Evolutionary conservation across 2,888 invertebrate genomes (phyloP), one percentile per base, ranked within the genome.

Genomic region (Cylloceria caligata): DNA sequence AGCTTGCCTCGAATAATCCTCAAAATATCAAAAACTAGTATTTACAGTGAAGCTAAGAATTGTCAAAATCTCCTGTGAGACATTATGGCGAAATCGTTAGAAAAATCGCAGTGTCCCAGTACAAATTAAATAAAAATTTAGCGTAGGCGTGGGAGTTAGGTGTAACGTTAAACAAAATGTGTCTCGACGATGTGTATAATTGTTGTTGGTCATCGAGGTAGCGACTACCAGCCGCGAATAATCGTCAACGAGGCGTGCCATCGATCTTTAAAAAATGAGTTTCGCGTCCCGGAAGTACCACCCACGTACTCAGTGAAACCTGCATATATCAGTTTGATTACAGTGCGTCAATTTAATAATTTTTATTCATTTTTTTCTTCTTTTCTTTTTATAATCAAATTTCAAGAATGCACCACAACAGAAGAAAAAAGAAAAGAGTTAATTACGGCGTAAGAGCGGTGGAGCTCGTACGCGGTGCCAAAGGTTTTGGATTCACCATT

Each of bases 401-500:
- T n/a, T 39, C 72, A 76, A 91, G 86, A 81, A 95, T 96, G 94
- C 94, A 96, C 91, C 94, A 94, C 16, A 94, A 93, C 84, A 94
- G 96, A 85, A 93, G 96, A 80, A 94, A 96, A 81, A 96, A 96
- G 93, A 96, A 96, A 93, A 94, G 96, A 68, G 95, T 95, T 21
- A 95, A 95, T 89, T 96, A 96, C 90, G 96, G 97, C 45, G 96
- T 97, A 83, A 95, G 97, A 84, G 96, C 96, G 39, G 97, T 98
- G 73, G 97, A 98, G 89, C 96, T 99, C 52, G 95, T 95, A 7
- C 94, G 98, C 84, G 98, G 98, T 2, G 95, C 95, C 81, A 97
- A 97, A 88, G 99, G 99, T 7, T 99, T 98, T 92, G 99, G 99
- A n/a, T 99, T 99, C 91, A 99, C 99, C 24, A 98, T 99, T 90